Base-by-base conservation (phyloP, 2,113 vertebrate species). In the Heterotilapia buettikoferi region DNA sequence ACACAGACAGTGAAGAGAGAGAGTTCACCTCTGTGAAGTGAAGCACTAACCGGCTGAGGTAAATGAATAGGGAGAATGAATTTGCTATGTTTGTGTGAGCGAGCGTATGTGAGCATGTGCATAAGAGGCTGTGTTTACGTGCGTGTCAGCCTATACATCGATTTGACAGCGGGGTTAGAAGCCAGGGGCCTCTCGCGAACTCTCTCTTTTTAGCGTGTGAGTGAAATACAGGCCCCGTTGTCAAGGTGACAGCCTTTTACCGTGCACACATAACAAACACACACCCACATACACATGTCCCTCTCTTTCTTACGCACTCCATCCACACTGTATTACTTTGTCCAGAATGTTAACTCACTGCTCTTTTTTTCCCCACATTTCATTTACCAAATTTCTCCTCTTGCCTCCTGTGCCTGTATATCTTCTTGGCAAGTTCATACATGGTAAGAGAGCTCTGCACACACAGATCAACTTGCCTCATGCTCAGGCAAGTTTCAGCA, bases 211-310 rank as follows among this genome's bases (percentile, higher is more conserved):
- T 82, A 85, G 86, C 19, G 1, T 85, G 24, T 84, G 89, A 92
- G 90, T 93, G 89, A 95, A 93, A 93, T 94, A 94, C 88, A 87
- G 90, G 84, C 33, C 83, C 53, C 31, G 94, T 94, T 92, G 92
- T 95, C 93, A 93, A 83, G 92, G 93, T 91, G 94, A 95, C 84
- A 83, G 84, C 85, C 88, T 84, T 80, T 90, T 91, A 93, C 92
- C 92, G 83, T 52, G 79, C 84, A 76, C 88, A 87, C 83, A 24
- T 61, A 68, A 87, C 91, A 57, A 88, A 92, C 89, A 57, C 81
- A 21, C 92, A 89, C 82, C 59, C 83, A 86, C 61, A 63, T 40
- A 85, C 54, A 83, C 12, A 59, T 43, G 31, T 71, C 66, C 26
- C 24, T 85, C 66, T 57, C 12, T 76, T 82, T 85, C 18, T 24